These are phyloP conservation scores for Anodontia alba DNA, from an alignment of 2,888 invertebrate genomes.

Conservation along the genomic window DNA sequence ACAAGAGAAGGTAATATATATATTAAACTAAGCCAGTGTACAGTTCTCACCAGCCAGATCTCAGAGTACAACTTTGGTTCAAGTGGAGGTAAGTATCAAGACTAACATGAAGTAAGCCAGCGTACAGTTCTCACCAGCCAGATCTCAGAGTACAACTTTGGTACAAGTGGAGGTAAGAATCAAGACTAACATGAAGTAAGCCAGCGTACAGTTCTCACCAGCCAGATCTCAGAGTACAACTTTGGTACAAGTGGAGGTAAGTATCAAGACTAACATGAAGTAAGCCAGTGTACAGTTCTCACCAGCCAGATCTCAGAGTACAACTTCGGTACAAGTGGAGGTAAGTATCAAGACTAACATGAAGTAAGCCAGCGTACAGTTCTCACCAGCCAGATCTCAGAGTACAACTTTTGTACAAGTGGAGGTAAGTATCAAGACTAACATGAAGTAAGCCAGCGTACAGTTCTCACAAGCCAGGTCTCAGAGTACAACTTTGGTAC, in stretches of 20 bases:
- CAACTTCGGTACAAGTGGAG: slow-evolving; percentile 64
- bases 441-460: slow-evolving; percentile 63
- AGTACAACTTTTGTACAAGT: slow-evolving; percentile 70
- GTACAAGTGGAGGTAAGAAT: slow-evolving; percentile 60
- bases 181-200: slow-evolving; percentile 50
- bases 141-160: slow-evolving; percentile 75
- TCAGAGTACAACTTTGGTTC: slow-evolving; percentile 74
- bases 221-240: slow-evolving; percentile 75
- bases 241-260: slow-evolving; percentile 67
- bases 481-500: slow-evolving; percentile 74
- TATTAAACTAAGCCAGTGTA: slow-evolving; percentile 65
- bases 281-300: slow-evolving; percentile 68
- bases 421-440: no score
- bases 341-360: slow-evolving; percentile 55
- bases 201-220: slow-evolving; percentile 71
- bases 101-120: slow-evolving; percentile 64
- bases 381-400: slow-evolving; percentile 69
- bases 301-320: slow-evolving; percentile 73
- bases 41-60: slow-evolving; percentile 66
- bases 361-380: slow-evolving; percentile 69
- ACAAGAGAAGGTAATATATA: slow-evolving; percentile 61
- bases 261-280: no score
- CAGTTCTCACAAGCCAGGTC: slow-evolving; percentile 66
- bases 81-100: slow-evolving; percentile 61
- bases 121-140: slow-evolving; percentile 68